Evolutionary conservation across 1,140 invertebrate genomes (phyloP), one percentile per base, ranked within the genome.

Genomic region (Drosophila nikananu): DNA sequence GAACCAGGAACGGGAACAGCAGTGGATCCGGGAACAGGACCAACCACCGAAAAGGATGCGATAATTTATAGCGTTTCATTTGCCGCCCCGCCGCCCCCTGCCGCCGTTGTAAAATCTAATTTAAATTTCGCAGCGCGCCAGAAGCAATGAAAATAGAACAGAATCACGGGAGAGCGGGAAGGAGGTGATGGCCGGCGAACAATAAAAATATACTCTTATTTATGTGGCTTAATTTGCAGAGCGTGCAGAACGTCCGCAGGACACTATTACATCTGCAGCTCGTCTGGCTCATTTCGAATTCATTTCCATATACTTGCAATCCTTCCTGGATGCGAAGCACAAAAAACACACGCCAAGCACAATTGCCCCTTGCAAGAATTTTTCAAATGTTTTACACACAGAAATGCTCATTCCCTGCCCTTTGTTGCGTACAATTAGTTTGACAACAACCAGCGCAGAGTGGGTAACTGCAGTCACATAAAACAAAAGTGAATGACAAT

Each of bases 41-140:
- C 71, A 78, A 89, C 86, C 86, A 84, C 86, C 86, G 78, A 81
- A 90, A 89, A 89, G 86, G 86, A 89, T 90, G 82, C 82, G 82
- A 91, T 91, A 91, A 91, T 91, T 91, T 91, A 91, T 91, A 77
- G 84, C 81, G 73, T 91, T 91, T 91, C 84, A 91, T 91, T 91
- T 91, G 67, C 49, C 57, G 15, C 15, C 35, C 21, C 27, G 25
- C 66, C 55, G 57, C 35, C 52, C 39, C 51, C 52, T 7, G 5
- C 37, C 17, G n/a, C 5, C 58, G 64, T 44, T 62, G 70, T 86
- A 79, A 92, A 92, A 92, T 92, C 91, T 92, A 92, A 92, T 92
- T 92, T 92, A 86, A 92, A 92, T 92, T 92, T 91, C 76, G 72
- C 71, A 81, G 63, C 78, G 86, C 72, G 74, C 71, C 87, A 84